phyloP scores from a whole-genome alignment of 2,888 invertebrate species.

The Tipula helvola region DNA sequence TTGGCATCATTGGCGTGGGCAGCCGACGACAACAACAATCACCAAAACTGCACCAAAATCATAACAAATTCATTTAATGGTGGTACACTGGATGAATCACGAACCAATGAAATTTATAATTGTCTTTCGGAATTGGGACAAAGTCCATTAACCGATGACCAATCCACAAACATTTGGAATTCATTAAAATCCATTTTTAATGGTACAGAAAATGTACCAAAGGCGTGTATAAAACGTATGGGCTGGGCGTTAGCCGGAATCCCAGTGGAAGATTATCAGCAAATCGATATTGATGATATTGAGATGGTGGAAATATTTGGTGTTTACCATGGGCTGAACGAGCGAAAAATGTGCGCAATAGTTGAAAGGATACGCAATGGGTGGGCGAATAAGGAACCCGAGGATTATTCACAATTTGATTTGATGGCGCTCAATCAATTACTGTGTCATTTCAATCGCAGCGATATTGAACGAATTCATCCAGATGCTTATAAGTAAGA shows the following conservation, averaged over 20 bases:
- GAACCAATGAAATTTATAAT: neutral
- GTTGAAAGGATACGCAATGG: conserved; percentile 40
- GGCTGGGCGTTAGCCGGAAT: conserved; percentile 30
- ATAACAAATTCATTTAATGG: neutral
- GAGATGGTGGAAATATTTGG: conserved; percentile 45
- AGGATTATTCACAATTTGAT: conserved; percentile 45
- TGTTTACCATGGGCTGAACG: conserved; percentile 35
- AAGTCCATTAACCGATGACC: neutral
- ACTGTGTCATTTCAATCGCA: conserved; percentile 42
- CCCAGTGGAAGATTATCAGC: conserved; percentile 37
- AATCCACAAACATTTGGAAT: neutral
- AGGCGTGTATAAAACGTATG: conserved; percentile 20
- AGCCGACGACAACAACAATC: no score
- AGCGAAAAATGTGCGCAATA: conserved; percentile 37
- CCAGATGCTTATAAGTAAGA: conserved; percentile 37
- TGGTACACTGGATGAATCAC: neutral
- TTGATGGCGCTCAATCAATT: conserved; percentile 41
- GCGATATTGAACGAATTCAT: conserved; percentile 41
- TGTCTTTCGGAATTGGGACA: neutral
- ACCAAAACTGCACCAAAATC: neutral
- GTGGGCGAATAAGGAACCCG: conserved; percentile 41
- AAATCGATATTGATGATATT: conserved; percentile 40
- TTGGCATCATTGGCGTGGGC: neutral
- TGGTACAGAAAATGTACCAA: conserved; percentile 22
- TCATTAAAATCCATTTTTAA: neutral